Base-by-base conservation (phyloP, 2,888 invertebrate species). In the Sarcophaga variegata region DNA sequence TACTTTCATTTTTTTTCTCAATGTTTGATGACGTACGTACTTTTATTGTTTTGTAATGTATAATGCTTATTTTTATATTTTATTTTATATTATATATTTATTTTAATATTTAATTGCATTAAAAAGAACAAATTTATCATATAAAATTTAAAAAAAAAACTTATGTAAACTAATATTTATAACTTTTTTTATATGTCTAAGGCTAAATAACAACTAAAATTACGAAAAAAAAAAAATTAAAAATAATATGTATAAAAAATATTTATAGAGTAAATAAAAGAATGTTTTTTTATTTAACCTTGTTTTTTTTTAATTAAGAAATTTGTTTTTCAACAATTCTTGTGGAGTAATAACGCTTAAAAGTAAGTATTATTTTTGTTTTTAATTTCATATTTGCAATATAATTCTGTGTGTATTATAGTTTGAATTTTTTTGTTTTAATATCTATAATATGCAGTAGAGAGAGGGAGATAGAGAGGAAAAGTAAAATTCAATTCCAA, bases 101-200 rank as follows among this genome's bases (percentile, higher is more conserved):
- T 37, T n/a, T 86, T 72, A 22, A 81, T 63, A 54, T 54, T 81
- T 62, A 75, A 63, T 82, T 77, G 47, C 45, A 82, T 79, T 77
- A 59, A 62, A 60, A 77, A 86, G 75, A 83, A 86, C 78, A 83
- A 59, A 77, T 72, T 69, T 74, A 67, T 69, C 69, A 74, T 78
- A 78, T 62, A 82, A 83, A 83, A 81, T 74, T 83, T 78, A 75
- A 84, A 59, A 66, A 45, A 81, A 82, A 85, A 76, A 81, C 83
- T 80, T 90, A 90, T 90, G 90, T 76, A 78, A 91, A 91, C 89
- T 90, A 90, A 89, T 89, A 83, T 88, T 87, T 80, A 88, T 89
- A 86, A 67, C 71, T 72, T 75, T 45, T 78, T 77, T 62, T 66
- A 71, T 66, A 70, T 49, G 25, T 83, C 59, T 81, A 86, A 80